Evolutionary conservation across 2,797 vertebrate species (phyloP).

Genomic region (Darevskia mixta): DNA sequence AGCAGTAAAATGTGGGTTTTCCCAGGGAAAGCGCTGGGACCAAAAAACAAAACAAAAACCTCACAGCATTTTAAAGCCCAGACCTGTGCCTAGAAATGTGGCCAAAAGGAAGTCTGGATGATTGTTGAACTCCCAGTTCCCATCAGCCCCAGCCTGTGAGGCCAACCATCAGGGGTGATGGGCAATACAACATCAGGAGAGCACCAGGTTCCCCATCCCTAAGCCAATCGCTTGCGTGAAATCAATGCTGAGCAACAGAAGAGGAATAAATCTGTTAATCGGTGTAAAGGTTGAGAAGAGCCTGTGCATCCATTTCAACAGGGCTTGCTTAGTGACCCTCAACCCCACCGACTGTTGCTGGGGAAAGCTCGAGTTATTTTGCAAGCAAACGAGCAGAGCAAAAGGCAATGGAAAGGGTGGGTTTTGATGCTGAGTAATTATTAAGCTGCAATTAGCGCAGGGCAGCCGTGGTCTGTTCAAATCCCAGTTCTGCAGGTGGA

Average conservation of each 20-base stretch:
- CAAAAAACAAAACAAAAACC: too few species aligned
- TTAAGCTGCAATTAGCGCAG: slow-evolving; percentile 70
- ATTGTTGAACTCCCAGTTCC: too few species aligned
- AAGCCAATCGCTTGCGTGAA: background rate
- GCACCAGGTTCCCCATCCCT: too few species aligned
- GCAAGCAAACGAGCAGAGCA: slow-evolving; percentile 54
- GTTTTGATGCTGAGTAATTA: slow-evolving; percentile 70
- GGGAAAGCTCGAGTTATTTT: slow-evolving; percentile 65
- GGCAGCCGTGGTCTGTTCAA: slow-evolving; percentile 58
- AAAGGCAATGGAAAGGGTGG: slow-evolving; percentile 63
- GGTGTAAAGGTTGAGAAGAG: slow-evolving; percentile 36
- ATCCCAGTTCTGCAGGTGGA: slow-evolving; percentile 62
- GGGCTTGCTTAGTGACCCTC: slow-evolving; percentile 50
- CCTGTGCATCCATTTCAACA: slow-evolving; percentile 62
- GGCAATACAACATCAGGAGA: too few species aligned
- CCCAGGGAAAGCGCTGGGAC: too few species aligned
- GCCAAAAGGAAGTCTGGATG: too few species aligned
- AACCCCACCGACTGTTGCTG: slow-evolving; percentile 35
- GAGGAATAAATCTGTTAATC: slow-evolving; percentile 37
- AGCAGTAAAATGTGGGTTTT: too few species aligned
- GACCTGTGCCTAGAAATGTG: too few species aligned
- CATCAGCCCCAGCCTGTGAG: too few species aligned
- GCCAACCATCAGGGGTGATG: too few species aligned
- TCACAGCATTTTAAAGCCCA: too few species aligned
- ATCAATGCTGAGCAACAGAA: background rate